Conservation (phyloP, 2,113 vertebrate species). For the Dicaeum eximium region DNA sequence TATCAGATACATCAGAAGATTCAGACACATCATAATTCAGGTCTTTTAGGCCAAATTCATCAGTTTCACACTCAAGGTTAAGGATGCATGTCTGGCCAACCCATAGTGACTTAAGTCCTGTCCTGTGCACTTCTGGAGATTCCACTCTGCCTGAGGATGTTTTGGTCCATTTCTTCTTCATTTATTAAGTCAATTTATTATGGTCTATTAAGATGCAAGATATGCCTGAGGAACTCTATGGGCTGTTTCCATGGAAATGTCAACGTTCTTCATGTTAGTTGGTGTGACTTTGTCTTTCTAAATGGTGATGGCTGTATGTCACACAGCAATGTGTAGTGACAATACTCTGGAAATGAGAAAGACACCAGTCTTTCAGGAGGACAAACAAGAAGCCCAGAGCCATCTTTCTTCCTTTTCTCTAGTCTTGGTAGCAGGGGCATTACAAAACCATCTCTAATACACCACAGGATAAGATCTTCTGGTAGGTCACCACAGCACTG, state of each 20-base stretch:
- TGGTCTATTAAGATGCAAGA: background rate
- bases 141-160: background rate
- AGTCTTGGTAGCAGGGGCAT: background rate
- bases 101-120: background rate
- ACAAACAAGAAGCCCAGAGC: background rate
- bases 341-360: background rate
- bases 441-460: background rate
- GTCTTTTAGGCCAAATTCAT: background rate
- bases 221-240: background rate
- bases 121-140: background rate
- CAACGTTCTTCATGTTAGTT: background rate
- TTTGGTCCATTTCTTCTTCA: background rate
- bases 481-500: background rate
- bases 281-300: background rate
- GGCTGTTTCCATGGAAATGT: background rate
- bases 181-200: background rate
- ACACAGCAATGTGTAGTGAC: background rate
- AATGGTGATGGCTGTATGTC: background rate
- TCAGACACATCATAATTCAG: background rate
- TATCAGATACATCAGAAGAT: background rate
- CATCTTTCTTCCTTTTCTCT: background rate
- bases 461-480: background rate
- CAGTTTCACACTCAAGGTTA: background rate
- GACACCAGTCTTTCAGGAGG: background rate
- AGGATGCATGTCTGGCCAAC: rapidly evolving